phyloP scores from a whole-genome alignment of 2,113 vertebrate genomes.

The Apaloderma vittatum region DNA sequence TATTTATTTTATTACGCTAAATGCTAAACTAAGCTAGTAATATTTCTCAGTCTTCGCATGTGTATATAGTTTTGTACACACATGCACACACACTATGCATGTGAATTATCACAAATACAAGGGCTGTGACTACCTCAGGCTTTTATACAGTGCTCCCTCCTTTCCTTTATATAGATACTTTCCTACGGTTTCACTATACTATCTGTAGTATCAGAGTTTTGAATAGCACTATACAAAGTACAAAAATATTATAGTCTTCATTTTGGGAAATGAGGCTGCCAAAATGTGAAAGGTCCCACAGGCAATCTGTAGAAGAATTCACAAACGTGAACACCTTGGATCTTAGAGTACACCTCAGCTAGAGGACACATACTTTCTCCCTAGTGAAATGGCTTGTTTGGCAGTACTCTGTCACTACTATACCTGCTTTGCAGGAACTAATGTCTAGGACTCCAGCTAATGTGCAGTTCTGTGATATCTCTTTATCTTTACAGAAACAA shows the following conservation, averaged over 20 bases:
- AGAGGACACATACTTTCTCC: neutral
- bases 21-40: neutral
- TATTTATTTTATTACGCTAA: neutral
- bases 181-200: neutral
- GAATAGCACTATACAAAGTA: neutral
- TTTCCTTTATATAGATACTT: neutral
- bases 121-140: neutral
- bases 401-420: neutral
- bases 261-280: neutral
- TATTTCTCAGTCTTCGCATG: neutral
- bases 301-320: neutral
- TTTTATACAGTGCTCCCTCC: neutral
- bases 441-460: constrained; percentile 87
- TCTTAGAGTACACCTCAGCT: neutral
- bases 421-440: constrained; percentile 84
- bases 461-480: constrained; percentile 84
- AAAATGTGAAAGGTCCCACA: neutral
- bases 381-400: neutral
- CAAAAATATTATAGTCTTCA: neutral
- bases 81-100: fast-evolving
- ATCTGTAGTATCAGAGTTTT: fast-evolving
- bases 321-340: fast-evolving
- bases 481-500: constrained; percentile 84
- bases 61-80: neutral
- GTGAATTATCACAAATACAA: neutral